These are phyloP conservation scores for Heliothis subflexa DNA, from an alignment of 1,140 invertebrate genomes.

Conservation along the genomic window DNA sequence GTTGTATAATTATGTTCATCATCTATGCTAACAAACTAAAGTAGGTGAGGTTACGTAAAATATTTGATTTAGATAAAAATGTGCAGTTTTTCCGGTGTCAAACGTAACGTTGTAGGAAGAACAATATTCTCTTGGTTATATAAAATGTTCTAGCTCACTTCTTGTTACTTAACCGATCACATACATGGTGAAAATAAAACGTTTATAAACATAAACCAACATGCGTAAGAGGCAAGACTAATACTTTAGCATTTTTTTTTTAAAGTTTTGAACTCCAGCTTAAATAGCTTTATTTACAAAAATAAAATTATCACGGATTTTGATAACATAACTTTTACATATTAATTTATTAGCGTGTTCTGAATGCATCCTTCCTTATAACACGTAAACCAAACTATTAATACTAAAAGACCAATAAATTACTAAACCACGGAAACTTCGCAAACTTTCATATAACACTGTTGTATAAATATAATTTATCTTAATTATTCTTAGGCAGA, in stretches of 20 bases:
- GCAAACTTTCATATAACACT: neutral
- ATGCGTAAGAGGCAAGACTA: neutral
- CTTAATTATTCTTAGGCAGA: conserved; percentile 9
- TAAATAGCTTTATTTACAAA: no score
- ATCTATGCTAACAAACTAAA: conserved; percentile 1
- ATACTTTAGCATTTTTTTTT: neutral
- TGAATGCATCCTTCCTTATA: neutral
- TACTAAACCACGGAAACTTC: neutral
- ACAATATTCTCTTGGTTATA: conserved; percentile 32
- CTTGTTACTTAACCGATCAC: conserved; percentile 22
- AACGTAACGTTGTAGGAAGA: conserved; percentile 37
- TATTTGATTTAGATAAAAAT: conserved; percentile 1
- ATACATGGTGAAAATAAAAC: neutral
- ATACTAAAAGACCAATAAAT: neutral
- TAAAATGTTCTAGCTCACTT: conserved; percentile 22
- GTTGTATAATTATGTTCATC: neutral
- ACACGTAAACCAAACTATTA: neutral
- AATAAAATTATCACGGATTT: no score
- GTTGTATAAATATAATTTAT: conserved; percentile 17
- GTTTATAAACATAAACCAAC: neutral
- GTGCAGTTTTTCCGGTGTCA: conserved; percentile 24
- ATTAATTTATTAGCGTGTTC: no score
- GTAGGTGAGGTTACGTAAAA: conserved; percentile 23
- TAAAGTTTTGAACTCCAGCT: no score
- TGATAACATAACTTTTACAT: no score